Evolutionary conservation across 2,888 invertebrate genomes (phyloP).

Genomic region (Pilophorus perplexus): DNA sequence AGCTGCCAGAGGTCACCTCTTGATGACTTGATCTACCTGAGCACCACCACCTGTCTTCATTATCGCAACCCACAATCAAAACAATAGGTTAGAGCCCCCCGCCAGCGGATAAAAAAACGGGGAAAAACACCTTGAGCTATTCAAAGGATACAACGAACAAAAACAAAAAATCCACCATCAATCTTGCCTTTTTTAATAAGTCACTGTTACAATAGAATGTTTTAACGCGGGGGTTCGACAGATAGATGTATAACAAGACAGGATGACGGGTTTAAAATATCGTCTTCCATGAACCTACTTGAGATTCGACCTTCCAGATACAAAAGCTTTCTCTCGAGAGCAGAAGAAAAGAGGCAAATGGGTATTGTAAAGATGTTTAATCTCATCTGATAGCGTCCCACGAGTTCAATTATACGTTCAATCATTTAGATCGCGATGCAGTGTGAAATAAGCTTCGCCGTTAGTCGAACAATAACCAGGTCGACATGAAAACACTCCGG

Average conservation of each 20-base stretch:
- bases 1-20: slow-evolving; percentile 12
- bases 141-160: too few relatives aligned
- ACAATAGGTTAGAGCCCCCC: slow-evolving; percentile 5
- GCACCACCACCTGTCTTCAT: slow-evolving; percentile 6
- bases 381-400: background rate
- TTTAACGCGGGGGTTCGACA: slow-evolving; percentile 14
- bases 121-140: too few relatives aligned
- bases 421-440: too few relatives aligned
- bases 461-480: too few relatives aligned
- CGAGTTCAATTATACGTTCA: background rate
- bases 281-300: slow-evolving; percentile 13
- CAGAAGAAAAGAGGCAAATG: background rate
- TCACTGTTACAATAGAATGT: slow-evolving; percentile 8
- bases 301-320: slow-evolving; percentile 5
- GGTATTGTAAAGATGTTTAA: background rate
- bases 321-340: background rate
- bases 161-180: slow-evolving; percentile 8
- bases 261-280: slow-evolving; percentile 16
- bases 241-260: slow-evolving; percentile 11
- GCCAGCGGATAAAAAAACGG: too few relatives aligned
- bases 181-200: slow-evolving; percentile 14
- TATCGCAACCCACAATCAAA: slow-evolving; percentile 6
- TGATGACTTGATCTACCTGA: slow-evolving; percentile 18
- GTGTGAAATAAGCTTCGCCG: too few relatives aligned
- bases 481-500: too few relatives aligned